Percentiles rank a stretch among this genome's conserved stretches.
Evolutionary conservation across 2,797 vertebrate species (phyloP).

Genomic region (Eidolon dupreanum): DNA sequence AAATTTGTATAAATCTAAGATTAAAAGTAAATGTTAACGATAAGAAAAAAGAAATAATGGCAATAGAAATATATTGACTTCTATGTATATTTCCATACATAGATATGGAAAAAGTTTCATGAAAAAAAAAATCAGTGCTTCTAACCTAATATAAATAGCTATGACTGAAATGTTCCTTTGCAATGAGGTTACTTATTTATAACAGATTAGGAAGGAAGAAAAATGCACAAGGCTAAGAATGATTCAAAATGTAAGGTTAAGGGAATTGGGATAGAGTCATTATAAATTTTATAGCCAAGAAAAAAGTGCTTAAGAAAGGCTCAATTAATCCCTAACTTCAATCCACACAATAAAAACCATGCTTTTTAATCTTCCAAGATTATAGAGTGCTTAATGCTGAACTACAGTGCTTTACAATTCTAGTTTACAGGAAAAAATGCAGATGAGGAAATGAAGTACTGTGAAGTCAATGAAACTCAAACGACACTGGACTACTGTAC

Average conservation of each 20-base stretch:
- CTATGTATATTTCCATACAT: not conserved
- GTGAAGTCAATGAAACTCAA: not conserved
- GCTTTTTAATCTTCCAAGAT: conserved; percentile 39
- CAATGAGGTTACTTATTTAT: conserved; percentile 38
- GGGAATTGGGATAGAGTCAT: not conserved
- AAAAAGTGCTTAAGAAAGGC: conserved; percentile 46
- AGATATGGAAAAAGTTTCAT: conserved; percentile 15
- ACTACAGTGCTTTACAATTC: not conserved
- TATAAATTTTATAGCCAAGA: conserved; percentile 32
- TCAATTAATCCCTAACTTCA: conserved; percentile 14
- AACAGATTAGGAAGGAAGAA: conserved; percentile 48
- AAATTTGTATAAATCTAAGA: conserved; percentile 50
- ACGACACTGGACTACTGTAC: not conserved
- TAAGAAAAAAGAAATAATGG: not conserved
- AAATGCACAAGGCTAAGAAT: conserved; percentile 18
- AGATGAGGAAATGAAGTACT: conserved; percentile 1
- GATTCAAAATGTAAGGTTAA: conserved; percentile 41
- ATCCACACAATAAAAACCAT: not conserved
- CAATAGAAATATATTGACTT: conserved; percentile 35
- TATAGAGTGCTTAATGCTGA: not conserved
- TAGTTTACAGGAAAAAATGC: not conserved
- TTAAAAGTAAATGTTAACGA: conserved; percentile 38
- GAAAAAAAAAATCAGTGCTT: conserved; percentile 39
- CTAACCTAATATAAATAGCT: conserved; percentile 60
- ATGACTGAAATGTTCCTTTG: conserved; percentile 53